These are phyloP conservation scores for Lophotis ruficrista DNA, from an alignment of 2,113 vertebrate genomes.

Conservation along the genomic window DNA sequence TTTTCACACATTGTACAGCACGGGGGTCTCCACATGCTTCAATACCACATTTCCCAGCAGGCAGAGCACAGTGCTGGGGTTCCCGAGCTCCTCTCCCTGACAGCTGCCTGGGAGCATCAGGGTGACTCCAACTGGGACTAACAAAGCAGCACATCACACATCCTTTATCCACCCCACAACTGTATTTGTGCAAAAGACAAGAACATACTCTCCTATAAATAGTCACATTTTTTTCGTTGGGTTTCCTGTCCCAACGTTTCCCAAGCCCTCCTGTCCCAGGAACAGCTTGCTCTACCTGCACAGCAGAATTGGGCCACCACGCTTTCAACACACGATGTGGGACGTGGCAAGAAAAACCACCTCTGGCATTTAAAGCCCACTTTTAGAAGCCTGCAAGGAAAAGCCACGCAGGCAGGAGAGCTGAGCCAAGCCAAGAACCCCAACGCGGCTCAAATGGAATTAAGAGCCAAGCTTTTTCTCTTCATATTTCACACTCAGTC, in stretches of 20 bases:
- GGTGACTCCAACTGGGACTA: neutral
- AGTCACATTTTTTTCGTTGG: neutral
- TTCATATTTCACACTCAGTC: neutral
- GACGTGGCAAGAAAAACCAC: too few species aligned
- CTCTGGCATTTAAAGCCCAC: neutral
- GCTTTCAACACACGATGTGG: neutral
- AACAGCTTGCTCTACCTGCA: neutral
- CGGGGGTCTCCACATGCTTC: fast-evolving
- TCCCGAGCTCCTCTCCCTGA: neutral
- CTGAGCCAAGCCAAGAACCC: neutral
- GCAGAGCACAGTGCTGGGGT: fast-evolving
- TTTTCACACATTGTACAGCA: neutral
- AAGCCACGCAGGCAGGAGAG: neutral
- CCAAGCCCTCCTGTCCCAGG: neutral
- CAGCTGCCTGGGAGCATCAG: neutral
- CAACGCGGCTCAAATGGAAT: fast-evolving
- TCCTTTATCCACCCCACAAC: neutral
- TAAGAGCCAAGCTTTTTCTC: neutral
- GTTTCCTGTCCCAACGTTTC: neutral
- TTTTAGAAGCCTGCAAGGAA: neutral
- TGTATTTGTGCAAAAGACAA: neutral
- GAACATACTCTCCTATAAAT: neutral
- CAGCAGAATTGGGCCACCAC: neutral
- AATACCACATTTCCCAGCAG: fast-evolving
- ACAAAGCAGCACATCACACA: neutral